Evolutionary conservation across 2,888 invertebrate genomes (phyloP).

Genomic region (Meliscaeva auricollis): DNA sequence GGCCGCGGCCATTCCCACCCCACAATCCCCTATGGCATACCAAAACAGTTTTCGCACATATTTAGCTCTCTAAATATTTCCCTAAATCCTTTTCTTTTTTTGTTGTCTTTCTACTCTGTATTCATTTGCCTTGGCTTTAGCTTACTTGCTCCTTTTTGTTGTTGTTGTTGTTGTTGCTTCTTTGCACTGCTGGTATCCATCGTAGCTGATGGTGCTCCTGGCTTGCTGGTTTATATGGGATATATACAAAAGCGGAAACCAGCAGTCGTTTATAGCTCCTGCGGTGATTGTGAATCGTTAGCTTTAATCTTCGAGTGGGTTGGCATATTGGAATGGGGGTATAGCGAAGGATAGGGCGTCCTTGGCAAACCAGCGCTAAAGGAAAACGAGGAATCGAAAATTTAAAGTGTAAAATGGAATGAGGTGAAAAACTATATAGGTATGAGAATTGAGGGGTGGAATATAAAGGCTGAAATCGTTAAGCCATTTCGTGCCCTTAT

Average conservation of each 20-base stretch:
- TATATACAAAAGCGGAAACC: slow-evolving; percentile 35
- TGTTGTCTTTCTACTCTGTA: slow-evolving; percentile 43
- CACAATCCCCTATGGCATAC: slow-evolving; percentile 19
- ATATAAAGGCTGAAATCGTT: slow-evolving; percentile 36
- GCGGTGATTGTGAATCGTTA: slow-evolving; percentile 72
- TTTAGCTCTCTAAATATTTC: slow-evolving; percentile 61
- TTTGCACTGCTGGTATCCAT: not conserved
- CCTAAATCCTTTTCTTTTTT: slow-evolving; percentile 40
- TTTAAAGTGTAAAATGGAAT: slow-evolving; percentile 43
- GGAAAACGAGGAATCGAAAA: slow-evolving; percentile 35
- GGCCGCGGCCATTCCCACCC: not conserved
- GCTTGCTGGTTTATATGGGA: slow-evolving; percentile 17
- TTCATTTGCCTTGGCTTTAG: slow-evolving; percentile 55
- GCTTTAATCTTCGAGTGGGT: slow-evolving; percentile 70
- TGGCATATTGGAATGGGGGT: not conserved
- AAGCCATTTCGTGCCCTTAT: slow-evolving; percentile 61
- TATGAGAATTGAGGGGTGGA: not conserved
- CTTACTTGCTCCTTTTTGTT: not conserved
- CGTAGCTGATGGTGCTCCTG: not conserved
- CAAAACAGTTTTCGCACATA: slow-evolving; percentile 67
- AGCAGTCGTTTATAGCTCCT: slow-evolving; percentile 64
- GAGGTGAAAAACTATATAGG: slow-evolving; percentile 39
- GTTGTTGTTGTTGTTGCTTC: not conserved
- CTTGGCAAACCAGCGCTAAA: not conserved
- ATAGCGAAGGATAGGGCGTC: not conserved